phyloP scores from a whole-genome alignment of 1,140 invertebrate genomes.

The Tetramorium parvispinum region DNA sequence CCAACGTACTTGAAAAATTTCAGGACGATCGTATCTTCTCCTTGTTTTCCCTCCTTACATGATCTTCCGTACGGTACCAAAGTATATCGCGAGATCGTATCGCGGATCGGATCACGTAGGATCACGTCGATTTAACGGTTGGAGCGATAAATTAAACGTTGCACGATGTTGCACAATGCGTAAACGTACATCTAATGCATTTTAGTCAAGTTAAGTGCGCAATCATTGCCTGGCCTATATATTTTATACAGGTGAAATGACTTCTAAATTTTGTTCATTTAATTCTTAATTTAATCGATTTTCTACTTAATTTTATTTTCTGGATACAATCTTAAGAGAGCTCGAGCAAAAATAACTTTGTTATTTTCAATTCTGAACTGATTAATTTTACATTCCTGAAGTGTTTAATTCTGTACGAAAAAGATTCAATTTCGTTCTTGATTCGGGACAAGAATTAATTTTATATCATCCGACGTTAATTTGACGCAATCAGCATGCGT shows the following conservation, averaged over 20 bases:
- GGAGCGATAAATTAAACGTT: conserved; percentile 77
- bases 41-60: conserved; percentile 30
- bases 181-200: conserved; percentile 10
- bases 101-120: conserved; percentile 62
- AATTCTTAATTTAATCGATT: not conserved
- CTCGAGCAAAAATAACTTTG: not conserved
- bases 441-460: not conserved
- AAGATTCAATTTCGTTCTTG: not conserved
- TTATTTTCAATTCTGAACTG: not conserved
- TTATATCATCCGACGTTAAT: conserved; percentile 10
- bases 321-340: not conserved
- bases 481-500: conserved; percentile 24
- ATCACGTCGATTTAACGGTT: conserved; percentile 72
- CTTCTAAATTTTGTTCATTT: not conserved
- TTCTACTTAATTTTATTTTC: not conserved
- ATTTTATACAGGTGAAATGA: not conserved
- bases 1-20: conserved; percentile 53
- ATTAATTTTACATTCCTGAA: no score
- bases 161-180: conserved; percentile 29
- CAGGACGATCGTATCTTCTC: conserved; percentile 3
- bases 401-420: no score
- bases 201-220: conserved; percentile 1
- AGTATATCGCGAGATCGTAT: conserved; percentile 47
- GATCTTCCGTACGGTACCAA: conserved; percentile 49
- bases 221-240: not conserved